Percentiles rank a stretch among this genome's conserved stretches.
These are phyloP conservation scores for Apus apus DNA, from an alignment of 2,113 vertebrate species.

Conservation along the genomic window DNA sequence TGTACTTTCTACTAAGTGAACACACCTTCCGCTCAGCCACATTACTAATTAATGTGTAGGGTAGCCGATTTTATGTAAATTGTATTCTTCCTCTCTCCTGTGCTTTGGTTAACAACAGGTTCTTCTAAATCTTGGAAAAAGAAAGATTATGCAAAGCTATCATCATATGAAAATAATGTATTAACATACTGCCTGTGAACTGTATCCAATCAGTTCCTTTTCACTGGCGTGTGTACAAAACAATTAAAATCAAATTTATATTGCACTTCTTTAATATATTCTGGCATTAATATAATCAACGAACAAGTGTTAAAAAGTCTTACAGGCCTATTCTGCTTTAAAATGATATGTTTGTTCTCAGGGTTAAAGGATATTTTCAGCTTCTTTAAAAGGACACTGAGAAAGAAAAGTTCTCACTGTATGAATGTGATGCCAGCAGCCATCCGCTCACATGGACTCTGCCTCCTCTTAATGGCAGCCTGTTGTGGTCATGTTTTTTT, in stretches of 20 bases:
- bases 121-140: constrained; percentile 91
- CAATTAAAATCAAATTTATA: constrained; percentile 99
- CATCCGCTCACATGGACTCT: not conserved
- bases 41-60: constrained; percentile 99
- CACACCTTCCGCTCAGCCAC: constrained; percentile 96
- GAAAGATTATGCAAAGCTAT: constrained; percentile 98
- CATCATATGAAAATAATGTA: constrained; percentile 99
- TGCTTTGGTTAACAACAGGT: constrained; percentile 94
- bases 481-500: not conserved
- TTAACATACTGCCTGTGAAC: constrained; percentile 99
- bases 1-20: constrained; percentile 98
- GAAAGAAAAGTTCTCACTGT: not conserved
- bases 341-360: constrained; percentile 78
- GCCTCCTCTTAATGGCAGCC: not conserved
- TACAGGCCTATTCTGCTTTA: constrained; percentile 87
- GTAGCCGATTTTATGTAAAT: constrained; percentile 98
- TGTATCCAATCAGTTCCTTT: constrained; percentile 99
- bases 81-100: constrained; percentile 91
- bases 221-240: constrained; percentile 99
- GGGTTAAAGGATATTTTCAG: constrained; percentile 56
- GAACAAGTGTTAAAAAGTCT: constrained; percentile 92
- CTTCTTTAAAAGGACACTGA: constrained; percentile 40
- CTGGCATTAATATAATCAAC: constrained; percentile 95
- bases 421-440: not conserved
- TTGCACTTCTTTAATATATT: constrained; percentile 96